Conservation (phyloP, 2,797 vertebrate genomes). For the Alectoris magna region DNA sequence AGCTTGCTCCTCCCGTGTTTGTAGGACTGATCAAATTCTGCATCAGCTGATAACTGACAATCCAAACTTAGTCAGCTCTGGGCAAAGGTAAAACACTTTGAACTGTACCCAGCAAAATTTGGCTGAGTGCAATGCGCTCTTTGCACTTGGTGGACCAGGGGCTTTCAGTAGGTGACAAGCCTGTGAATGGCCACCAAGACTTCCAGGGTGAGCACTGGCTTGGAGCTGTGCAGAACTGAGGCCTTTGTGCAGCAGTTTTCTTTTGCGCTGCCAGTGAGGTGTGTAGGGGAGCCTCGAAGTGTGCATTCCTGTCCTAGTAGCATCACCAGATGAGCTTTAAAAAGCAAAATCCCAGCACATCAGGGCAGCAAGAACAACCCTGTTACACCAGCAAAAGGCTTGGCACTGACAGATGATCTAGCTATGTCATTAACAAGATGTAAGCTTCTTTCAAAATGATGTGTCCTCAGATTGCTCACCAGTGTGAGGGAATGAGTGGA, state of each 20-base stretch:
- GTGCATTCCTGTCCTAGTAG: not conserved
- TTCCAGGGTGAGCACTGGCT: not conserved
- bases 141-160: not conserved
- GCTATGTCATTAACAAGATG: not conserved
- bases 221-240: not conserved
- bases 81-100: not conserved
- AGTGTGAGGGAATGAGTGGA: not conserved
- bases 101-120: not conserved
- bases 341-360: not conserved
- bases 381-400: not conserved
- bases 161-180: not conserved
- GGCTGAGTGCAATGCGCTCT: not conserved
- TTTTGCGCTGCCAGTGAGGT: not conserved
- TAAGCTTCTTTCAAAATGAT: not conserved
- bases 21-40: not conserved
- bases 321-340: not conserved
- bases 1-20: not conserved
- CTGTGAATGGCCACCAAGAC: not conserved
- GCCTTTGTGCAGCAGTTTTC: not conserved
- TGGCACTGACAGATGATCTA: conserved; percentile 5
- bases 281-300: not conserved
- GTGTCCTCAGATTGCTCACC: not conserved
- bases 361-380: not conserved
- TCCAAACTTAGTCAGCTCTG: not conserved
- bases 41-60: not conserved